phyloP scores from a whole-genome alignment of 2,113 vertebrate species.

The Polyodon spathula region DNA sequence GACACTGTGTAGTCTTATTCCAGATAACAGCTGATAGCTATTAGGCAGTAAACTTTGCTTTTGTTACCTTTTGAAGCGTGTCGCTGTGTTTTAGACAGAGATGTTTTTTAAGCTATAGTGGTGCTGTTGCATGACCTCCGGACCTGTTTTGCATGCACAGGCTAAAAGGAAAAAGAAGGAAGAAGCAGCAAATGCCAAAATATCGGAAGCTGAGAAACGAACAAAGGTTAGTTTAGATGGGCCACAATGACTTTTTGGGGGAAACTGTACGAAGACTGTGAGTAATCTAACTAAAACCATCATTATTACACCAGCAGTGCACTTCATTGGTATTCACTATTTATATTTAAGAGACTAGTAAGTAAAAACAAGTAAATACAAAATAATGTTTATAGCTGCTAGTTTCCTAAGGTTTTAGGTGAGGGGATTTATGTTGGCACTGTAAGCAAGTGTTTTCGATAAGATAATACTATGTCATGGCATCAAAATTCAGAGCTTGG shows the following conservation, averaged over 20 bases:
- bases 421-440: slow-evolving; percentile 6
- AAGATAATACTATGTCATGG: slow-evolving; percentile 16
- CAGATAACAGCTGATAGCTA: too few relatives aligned
- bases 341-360: too few relatives aligned
- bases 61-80: slow-evolving; percentile 34
- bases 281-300: background rate
- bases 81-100: slow-evolving; percentile 48
- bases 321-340: background rate
- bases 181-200: slow-evolving; percentile 89
- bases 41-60: slow-evolving; percentile 21
- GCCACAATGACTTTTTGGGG: slow-evolving; percentile 36
- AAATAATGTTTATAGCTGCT: slow-evolving; percentile 3
- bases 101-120: slow-evolving; percentile 44
- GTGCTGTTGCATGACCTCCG: slow-evolving; percentile 57
- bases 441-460: slow-evolving; percentile 13
- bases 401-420: slow-evolving; percentile 3
- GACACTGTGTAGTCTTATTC: background rate
- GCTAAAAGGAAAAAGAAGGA: slow-evolving; percentile 93
- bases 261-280: slow-evolving; percentile 23
- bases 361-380: slow-evolving; percentile 7
- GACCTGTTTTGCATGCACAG: slow-evolving; percentile 75
- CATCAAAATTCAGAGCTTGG: slow-evolving; percentile 8
- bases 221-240: slow-evolving; percentile 78
- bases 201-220: slow-evolving; percentile 89
- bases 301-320: background rate